Percentiles rank a stretch among this genome's conserved stretches.
phyloP scores from a whole-genome alignment of 2,888 invertebrate species.

The Octonoba sinensis region DNA sequence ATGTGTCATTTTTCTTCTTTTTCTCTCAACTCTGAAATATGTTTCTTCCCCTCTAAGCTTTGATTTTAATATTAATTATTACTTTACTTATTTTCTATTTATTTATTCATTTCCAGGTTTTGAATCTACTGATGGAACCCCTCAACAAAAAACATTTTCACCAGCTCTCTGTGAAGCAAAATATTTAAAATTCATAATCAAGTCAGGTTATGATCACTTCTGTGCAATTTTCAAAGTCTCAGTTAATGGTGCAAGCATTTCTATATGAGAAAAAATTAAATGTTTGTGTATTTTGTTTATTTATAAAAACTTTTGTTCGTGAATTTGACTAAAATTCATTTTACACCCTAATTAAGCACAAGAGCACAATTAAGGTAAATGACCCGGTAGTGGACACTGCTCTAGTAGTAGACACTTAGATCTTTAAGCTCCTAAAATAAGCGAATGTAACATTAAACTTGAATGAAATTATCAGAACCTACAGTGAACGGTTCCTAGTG shows the following conservation, averaged over 20 bases:
- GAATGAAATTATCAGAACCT: too few relatives aligned
- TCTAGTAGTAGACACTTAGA: too few relatives aligned
- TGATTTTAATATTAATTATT: neutral
- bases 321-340: too few relatives aligned
- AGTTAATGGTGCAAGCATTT: conserved; percentile 34
- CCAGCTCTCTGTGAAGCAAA: conserved; percentile 53
- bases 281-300: neutral
- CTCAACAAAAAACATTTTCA: conserved; percentile 51
- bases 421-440: too few relatives aligned
- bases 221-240: conserved; percentile 52
- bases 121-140: conserved; percentile 53
- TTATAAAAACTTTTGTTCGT: neutral
- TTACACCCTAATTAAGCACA: too few relatives aligned
- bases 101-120: conserved; percentile 21
- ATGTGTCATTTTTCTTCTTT: too few relatives aligned
- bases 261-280: neutral
- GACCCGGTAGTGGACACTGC: too few relatives aligned
- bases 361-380: too few relatives aligned
- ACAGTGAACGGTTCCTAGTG: too few relatives aligned
- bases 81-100: neutral
- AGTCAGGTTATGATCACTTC: conserved; percentile 60
- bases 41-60: neutral
- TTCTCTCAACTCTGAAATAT: too few relatives aligned
- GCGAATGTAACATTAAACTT: too few relatives aligned
- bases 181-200: conserved; percentile 48